Base-by-base conservation (phyloP, 2,888 invertebrate genomes). In the Leucoma salicis region DNA sequence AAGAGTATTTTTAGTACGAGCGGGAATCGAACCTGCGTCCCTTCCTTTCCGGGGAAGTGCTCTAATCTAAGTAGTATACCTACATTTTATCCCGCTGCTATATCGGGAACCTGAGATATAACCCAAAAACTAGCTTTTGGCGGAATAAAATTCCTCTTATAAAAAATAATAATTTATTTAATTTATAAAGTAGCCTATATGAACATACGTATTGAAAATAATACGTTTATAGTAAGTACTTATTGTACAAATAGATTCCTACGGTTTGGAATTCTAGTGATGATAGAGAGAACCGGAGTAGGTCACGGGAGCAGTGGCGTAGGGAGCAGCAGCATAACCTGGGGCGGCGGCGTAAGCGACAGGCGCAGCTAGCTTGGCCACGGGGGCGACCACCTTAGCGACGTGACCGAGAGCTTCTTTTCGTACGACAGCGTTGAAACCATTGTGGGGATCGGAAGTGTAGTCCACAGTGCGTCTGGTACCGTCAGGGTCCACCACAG, bases 341-440 rank as follows among this genome's bases (percentile, higher is more conserved):
- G 72, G 63, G 8, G 77, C 78, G 11, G 74, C 71, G 16, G 82
- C 60, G 43, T 50, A 50, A n/a, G 29, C 24, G 89, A 68, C 58
- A n/a, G 66, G 65, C 8, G 71, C 63, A 1, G 58, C 60, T 5
- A 46, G 43, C 31, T 59, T 51, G 16, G 65, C 58, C 3, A 68
- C 57, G 10, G 66, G 61, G 18, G 70, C 66, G 39, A 74, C 69
- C 6, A 73, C 65, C 50, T 74, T 77, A 53, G 79, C 74, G 35
- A 72, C 72, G 70, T 62, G 70, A 24, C 47, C 80, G 49, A 80
- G 61, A 35, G 80, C 71, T 42, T 90, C 89, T 53, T 76, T 85
- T 72, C 78, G 86, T 2, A 92, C 91, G 32, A 91, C 90, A 14
- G 91, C 91, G 75, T 91, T 91, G 80, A 91, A 91, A 14, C 91